A percentile compares a stretch with the other conserved stretches of the same genome.
These are phyloP conservation scores for Rotaria sp. DNA, from an alignment of 2,888 invertebrate species.

Conservation along the genomic window DNA sequence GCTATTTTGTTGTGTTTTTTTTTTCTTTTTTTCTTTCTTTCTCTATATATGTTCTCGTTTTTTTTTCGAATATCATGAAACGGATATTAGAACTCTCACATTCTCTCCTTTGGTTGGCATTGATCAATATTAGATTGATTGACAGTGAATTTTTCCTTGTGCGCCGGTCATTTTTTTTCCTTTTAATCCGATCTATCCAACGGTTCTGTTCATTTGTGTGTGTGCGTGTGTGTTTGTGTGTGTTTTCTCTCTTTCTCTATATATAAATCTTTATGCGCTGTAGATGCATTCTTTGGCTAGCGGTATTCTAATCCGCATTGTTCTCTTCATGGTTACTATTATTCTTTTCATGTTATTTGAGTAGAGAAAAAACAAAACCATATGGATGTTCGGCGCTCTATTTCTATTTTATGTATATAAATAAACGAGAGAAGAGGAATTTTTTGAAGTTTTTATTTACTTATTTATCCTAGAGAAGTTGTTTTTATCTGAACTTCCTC, in stretches of 20 bases:
- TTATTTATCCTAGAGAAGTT: neutral
- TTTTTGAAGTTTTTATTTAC: neutral
- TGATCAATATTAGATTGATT: slow-evolving; percentile 22
- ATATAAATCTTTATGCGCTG: neutral
- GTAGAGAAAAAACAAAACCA: neutral
- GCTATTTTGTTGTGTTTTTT: slow-evolving; percentile 4
- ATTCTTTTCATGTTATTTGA: slow-evolving; percentile 3
- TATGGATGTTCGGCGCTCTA: neutral
- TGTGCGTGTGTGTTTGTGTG: neutral
- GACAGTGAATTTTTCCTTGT: slow-evolving; percentile 7
- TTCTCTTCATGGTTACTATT: neutral
- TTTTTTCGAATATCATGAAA: neutral
- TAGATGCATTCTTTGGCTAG: neutral
- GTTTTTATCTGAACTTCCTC: too few relatives aligned
- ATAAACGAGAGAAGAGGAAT: neutral
- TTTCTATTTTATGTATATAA: slow-evolving; percentile 22
- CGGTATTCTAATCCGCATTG: neutral
- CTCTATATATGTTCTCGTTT: neutral
- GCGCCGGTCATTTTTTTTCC: slow-evolving; percentile 11
- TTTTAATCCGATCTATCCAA: slow-evolving; percentile 24
- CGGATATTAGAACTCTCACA: neutral
- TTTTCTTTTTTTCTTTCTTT: neutral
- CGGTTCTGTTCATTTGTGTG: slow-evolving; percentile 13
- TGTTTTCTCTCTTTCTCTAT: neutral
- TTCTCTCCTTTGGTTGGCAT: neutral